Evolutionary conservation across 1,140 invertebrate species (phyloP).

Genomic region (Melipona quadrifasciata): DNA sequence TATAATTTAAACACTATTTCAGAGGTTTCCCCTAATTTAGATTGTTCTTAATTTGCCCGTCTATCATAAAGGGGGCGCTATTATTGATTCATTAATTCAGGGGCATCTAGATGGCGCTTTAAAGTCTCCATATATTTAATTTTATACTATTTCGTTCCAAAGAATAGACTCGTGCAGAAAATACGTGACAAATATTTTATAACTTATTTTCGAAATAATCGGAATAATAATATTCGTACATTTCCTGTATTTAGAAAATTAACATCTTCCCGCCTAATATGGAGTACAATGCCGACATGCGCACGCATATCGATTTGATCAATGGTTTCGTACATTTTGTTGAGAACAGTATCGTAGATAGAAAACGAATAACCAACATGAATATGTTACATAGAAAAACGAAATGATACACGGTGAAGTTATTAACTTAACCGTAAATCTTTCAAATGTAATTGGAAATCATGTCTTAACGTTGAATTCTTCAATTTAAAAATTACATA

Average conservation of each 20-base stretch:
- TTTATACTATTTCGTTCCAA: neutral
- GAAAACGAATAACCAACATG: neutral
- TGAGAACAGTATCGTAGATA: slow-evolving; percentile 37
- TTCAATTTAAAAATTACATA: neutral
- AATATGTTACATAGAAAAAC: neutral
- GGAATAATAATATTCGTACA: neutral
- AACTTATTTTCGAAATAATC: neutral
- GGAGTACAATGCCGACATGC: slow-evolving; percentile 26
- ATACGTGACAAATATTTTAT: slow-evolving; percentile 15
- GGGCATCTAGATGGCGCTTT: slow-evolving; percentile 26
- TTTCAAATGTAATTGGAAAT: too few relatives aligned
- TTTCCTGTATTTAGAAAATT: neutral
- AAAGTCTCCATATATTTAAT: neutral
- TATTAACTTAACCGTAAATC: neutral
- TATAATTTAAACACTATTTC: slow-evolving; percentile 6
- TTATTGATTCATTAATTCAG: slow-evolving; percentile 41
- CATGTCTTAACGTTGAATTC: neutral
- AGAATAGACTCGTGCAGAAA: neutral
- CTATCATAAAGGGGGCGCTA: slow-evolving; percentile 24
- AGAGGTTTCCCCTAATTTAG: slow-evolving; percentile 24
- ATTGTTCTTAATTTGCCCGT: slow-evolving; percentile 9
- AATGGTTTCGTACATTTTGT: slow-evolving; percentile 17
- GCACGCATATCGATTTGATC: slow-evolving; percentile 56
- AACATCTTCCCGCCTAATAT: slow-evolving; percentile 36
- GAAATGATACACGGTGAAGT: neutral